Conservation (phyloP, 2,888 invertebrate genomes). For the Tenthredo mesomela region DNA sequence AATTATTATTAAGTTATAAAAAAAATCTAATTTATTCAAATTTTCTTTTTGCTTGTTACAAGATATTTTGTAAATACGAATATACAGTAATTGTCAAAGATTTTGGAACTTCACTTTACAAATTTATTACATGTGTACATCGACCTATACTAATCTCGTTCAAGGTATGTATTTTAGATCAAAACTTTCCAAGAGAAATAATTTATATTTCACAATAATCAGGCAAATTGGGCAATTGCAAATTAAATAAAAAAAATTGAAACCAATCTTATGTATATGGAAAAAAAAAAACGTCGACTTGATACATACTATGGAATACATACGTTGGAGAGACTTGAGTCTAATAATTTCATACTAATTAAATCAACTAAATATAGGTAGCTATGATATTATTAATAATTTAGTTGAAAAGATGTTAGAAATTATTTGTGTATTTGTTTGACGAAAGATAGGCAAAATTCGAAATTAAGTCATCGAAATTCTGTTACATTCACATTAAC, state of each 20-base stretch:
- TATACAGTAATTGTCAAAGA: constrained; percentile 36
- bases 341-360: not conserved
- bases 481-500: not conserved
- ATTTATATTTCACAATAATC: not conserved
- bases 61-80: constrained; percentile 48
- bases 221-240: too few species aligned
- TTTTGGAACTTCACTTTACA: not conserved
- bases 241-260: not conserved
- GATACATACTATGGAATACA: too few species aligned
- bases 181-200: not conserved
- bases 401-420: not conserved
- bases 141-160: not conserved
- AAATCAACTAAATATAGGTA: not conserved
- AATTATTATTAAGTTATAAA: constrained; percentile 29
- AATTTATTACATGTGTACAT: not conserved
- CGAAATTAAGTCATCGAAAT: not conserved
- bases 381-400: not conserved
- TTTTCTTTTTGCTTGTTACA: constrained; percentile 21
- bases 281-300: too few species aligned
- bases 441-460: not conserved
- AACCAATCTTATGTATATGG: not conserved
- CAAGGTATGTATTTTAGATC: not conserved
- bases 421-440: not conserved
- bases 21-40: constrained; percentile 36
- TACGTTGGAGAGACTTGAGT: not conserved